Percentiles rank a stretch among this genome's conserved stretches.
These are phyloP conservation scores for Ips typographus DNA, from an alignment of 1,140 invertebrate genomes.

Conservation along the genomic window DNA sequence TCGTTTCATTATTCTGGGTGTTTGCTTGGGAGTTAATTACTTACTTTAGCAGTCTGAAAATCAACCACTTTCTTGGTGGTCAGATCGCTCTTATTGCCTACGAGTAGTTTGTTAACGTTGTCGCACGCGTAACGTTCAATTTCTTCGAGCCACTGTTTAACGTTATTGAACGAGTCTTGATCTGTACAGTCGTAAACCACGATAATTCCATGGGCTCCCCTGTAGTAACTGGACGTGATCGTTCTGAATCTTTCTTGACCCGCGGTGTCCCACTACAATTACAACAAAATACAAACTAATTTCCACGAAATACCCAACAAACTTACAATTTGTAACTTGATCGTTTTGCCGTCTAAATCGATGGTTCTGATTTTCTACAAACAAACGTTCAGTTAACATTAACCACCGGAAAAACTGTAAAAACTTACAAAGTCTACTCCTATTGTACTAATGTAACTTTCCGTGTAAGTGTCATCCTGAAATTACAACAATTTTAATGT, in stretches of 20 bases:
- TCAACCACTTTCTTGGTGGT: slow-evolving; percentile 94
- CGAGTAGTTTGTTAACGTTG: slow-evolving; percentile 98
- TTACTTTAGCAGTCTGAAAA: slow-evolving; percentile 89
- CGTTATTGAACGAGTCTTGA: slow-evolving; percentile 94
- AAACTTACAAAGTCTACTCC: slow-evolving; percentile 97
- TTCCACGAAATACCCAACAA: background rate
- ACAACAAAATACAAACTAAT: background rate
- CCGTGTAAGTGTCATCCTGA: slow-evolving; percentile 98
- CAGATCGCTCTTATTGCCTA: slow-evolving; percentile 98
- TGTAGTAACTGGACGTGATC: slow-evolving; percentile 97
- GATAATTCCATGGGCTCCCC: slow-evolving; percentile 99
- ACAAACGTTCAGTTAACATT: slow-evolving; percentile 27
- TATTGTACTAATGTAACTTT: slow-evolving; percentile 99
- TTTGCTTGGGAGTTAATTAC: slow-evolving; percentile 14
- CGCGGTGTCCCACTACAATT: slow-evolving; percentile 89
- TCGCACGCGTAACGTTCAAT: slow-evolving; percentile 99
- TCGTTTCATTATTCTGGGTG: background rate
- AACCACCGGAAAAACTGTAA: background rate
- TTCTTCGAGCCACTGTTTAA: slow-evolving; percentile 97
- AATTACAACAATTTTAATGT: slow-evolving; percentile 46
- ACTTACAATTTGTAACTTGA: slow-evolving; percentile 97
- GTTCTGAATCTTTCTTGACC: slow-evolving; percentile 98
- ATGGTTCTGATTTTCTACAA: slow-evolving; percentile 98
- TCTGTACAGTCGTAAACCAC: slow-evolving; percentile 99
- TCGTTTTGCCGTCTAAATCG: slow-evolving; percentile 98